Evolutionary conservation across 2,797 vertebrate genomes (phyloP).

Genomic region (Falco novaeseelandiae): DNA sequence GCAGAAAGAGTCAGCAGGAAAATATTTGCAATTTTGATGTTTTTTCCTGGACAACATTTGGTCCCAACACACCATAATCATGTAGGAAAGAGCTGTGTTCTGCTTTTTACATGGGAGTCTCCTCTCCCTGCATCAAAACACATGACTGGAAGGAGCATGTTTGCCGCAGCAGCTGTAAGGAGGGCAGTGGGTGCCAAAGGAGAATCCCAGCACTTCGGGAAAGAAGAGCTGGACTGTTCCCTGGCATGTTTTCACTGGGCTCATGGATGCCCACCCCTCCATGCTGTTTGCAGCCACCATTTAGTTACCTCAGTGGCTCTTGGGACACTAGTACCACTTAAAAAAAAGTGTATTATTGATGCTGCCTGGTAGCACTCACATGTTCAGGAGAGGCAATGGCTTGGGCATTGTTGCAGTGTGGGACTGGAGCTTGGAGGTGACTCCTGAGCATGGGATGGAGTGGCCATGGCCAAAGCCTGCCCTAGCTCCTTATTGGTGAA

Average conservation of each 20-base stretch:
- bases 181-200: neutral
- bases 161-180: rapidly evolving
- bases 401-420: rapidly evolving
- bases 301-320: neutral
- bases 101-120: rapidly evolving
- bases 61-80: too few relatives aligned
- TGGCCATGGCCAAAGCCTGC: neutral
- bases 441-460: rapidly evolving
- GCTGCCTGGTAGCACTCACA: neutral
- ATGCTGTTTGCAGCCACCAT: neutral
- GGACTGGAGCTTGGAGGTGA: rapidly evolving
- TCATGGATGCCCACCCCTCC: neutral
- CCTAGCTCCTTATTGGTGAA: rapidly evolving
- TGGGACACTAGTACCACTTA: neutral
- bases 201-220: rapidly evolving
- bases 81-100: neutral
- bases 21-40: neutral
- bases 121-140: neutral
- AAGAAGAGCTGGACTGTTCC: rapidly evolving
- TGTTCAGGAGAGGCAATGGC: neutral
- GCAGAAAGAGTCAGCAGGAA: neutral
- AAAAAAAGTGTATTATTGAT: neutral
- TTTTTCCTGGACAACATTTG: neutral
- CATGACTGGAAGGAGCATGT: rapidly evolving
- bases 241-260: rapidly evolving